Evolutionary conservation across 1,140 invertebrate species (phyloP).

Genomic region (Pentalonia nigronervosa): DNA sequence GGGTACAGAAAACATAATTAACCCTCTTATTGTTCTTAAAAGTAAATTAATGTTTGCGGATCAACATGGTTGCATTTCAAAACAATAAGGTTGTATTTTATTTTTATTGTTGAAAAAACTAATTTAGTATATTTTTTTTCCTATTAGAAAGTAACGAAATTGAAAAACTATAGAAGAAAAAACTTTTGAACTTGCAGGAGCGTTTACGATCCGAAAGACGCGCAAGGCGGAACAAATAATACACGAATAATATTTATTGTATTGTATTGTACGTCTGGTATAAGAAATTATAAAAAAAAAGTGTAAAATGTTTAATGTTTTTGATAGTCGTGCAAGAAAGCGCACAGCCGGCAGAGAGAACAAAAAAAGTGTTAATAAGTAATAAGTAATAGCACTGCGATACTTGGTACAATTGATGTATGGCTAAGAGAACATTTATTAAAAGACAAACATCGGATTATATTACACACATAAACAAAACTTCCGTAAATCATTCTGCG

Average conservation of each 20-base stretch:
- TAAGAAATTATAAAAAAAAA: not conserved
- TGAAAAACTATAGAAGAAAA: slow-evolving; percentile 17
- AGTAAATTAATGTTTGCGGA: slow-evolving; percentile 5
- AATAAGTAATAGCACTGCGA: no score
- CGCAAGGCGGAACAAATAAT: not conserved
- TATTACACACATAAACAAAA: not conserved
- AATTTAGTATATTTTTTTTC: slow-evolving; percentile 13
- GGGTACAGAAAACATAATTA: slow-evolving; percentile 30
- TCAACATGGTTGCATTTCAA: not conserved
- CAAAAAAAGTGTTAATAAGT: no score
- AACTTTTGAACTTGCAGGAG: not conserved
- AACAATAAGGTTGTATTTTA: slow-evolving; percentile 7
- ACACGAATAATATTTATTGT: not conserved
- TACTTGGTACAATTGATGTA: not conserved
- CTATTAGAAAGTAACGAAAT: slow-evolving; percentile 32
- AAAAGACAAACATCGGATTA: not conserved
- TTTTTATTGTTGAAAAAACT: not conserved
- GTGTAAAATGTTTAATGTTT: not conserved
- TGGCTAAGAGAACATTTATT: not conserved
- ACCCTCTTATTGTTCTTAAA: slow-evolving; percentile 35
- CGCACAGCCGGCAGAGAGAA: no score
- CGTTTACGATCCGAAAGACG: not conserved
- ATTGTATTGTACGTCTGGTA: not conserved
- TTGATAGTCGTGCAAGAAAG: not conserved
- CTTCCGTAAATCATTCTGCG: not conserved